phyloP scores from a whole-genome alignment of 2,888 invertebrate genomes.

The Saturnia pavonia region DNA sequence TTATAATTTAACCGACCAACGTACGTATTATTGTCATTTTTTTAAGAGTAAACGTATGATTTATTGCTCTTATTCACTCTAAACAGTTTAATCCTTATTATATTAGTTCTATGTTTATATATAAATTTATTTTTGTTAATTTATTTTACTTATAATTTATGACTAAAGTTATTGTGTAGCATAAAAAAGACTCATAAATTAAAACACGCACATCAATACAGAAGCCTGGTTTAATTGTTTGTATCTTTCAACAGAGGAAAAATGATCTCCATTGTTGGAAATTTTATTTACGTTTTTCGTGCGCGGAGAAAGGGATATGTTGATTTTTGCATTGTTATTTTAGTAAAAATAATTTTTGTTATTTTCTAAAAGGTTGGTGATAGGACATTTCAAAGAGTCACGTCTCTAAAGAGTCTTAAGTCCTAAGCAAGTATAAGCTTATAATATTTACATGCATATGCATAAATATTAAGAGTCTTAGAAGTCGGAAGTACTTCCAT shows the following conservation, averaged over 20 bases:
- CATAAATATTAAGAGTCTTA: slow-evolving; percentile 17
- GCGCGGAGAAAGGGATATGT: neutral
- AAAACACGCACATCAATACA: slow-evolving; percentile 11
- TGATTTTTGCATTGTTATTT: slow-evolving; percentile 4
- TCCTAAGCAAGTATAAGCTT: slow-evolving; percentile 6
- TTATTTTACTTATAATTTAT: neutral
- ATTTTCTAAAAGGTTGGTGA: neutral
- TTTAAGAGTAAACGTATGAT: neutral
- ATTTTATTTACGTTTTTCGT: slow-evolving; percentile 12
- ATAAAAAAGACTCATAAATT: slow-evolving; percentile 8
- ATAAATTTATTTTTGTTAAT: neutral
- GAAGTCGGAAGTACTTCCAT: slow-evolving; percentile 21
- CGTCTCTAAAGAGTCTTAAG: slow-evolving; percentile 9
- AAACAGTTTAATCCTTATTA: neutral
- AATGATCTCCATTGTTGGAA: slow-evolving; percentile 6
- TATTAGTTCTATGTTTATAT: neutral
- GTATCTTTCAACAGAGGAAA: slow-evolving; percentile 13
- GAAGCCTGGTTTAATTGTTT: slow-evolving; percentile 6
- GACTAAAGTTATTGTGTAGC: neutral
- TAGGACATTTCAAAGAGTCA: neutral
- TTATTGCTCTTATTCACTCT: neutral
- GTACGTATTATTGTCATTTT: neutral
- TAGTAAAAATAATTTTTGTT: neutral
- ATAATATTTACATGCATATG: slow-evolving; percentile 15
- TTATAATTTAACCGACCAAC: neutral